phyloP scores from a whole-genome alignment of 2,888 invertebrate genomes.

The Drosophila antonietae region DNA sequence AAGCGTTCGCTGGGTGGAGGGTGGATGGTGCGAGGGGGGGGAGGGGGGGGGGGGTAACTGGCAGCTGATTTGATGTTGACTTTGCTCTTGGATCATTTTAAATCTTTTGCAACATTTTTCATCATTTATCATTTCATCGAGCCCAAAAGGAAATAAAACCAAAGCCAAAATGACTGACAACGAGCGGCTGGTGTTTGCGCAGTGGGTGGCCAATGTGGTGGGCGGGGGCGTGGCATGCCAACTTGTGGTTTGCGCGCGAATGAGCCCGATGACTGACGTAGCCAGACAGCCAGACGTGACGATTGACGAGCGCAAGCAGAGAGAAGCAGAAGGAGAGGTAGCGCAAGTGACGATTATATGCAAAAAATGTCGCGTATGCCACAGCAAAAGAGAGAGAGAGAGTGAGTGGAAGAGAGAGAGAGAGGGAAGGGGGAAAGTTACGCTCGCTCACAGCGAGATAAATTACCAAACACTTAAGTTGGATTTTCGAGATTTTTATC shows the following conservation, averaged over 20 bases:
- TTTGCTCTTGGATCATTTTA: slow-evolving; percentile 81
- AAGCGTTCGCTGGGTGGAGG: background rate
- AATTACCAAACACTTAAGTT: slow-evolving; percentile 84
- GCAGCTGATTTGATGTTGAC: slow-evolving; percentile 69
- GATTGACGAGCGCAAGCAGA: slow-evolving; percentile 11
- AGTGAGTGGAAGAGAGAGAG: background rate
- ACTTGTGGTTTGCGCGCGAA: slow-evolving; percentile 30
- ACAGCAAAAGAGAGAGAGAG: background rate
- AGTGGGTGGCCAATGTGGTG: background rate
- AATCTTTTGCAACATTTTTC: slow-evolving; percentile 84
- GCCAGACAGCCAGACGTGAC: slow-evolving; percentile 31
- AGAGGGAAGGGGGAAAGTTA: slow-evolving; percentile 10
- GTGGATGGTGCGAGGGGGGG: background rate
- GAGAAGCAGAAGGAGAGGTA: background rate
- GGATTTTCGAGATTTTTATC: slow-evolving; percentile 84
- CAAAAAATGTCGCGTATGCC: slow-evolving; percentile 66
- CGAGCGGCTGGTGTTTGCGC: slow-evolving; percentile 41
- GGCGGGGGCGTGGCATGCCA: slow-evolving; percentile 11
- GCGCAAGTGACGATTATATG: slow-evolving; percentile 41
- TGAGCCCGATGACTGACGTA: slow-evolving; percentile 58
- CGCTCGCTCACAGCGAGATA: slow-evolving; percentile 72
- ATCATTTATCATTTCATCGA: slow-evolving; percentile 84
- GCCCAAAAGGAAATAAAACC: slow-evolving; percentile 30
- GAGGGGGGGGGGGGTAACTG: background rate
- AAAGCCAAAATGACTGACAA: slow-evolving; percentile 79